These are phyloP conservation scores for Tapirus indicus DNA, from an alignment of 2,797 vertebrate genomes.

Conservation along the genomic window DNA sequence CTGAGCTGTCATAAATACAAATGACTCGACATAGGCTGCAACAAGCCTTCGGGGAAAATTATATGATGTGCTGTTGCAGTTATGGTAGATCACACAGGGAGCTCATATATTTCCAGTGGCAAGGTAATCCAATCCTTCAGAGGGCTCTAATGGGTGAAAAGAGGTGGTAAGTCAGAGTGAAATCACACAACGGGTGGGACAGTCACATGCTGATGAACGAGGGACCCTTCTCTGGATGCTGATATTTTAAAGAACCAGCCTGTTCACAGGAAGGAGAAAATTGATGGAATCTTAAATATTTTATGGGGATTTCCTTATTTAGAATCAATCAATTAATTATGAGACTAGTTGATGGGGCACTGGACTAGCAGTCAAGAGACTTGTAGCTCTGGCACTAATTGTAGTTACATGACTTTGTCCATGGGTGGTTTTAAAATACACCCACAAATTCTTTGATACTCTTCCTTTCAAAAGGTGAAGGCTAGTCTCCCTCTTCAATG, in stretches of 20 bases:
- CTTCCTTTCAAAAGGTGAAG: neutral
- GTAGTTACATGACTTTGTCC: neutral
- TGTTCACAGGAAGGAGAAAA: constrained; percentile 49
- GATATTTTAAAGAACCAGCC: constrained; percentile 65
- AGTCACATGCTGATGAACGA: neutral
- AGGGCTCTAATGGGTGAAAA: constrained; percentile 84
- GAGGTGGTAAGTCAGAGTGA: constrained; percentile 56
- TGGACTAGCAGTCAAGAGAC: constrained; percentile 36
- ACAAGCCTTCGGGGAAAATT: constrained; percentile 89
- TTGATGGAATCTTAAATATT: constrained; percentile 72
- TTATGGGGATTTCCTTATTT: constrained; percentile 76
- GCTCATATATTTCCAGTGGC: constrained; percentile 87
- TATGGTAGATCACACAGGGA: constrained; percentile 87
- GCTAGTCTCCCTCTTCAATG: neutral
- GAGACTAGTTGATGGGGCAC: constrained; percentile 49
- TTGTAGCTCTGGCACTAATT: neutral
- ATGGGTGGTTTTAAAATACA: neutral
- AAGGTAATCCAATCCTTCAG: constrained; percentile 87
- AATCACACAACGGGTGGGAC: constrained; percentile 4
- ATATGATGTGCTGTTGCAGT: constrained; percentile 88
- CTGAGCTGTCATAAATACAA: constrained; percentile 89
- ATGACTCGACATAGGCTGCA: constrained; percentile 89
- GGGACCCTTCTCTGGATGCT: neutral
- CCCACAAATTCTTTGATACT: neutral
- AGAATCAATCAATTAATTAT: constrained; percentile 72